Conservation (phyloP, 1,140 invertebrate species). For the Achatina immaculata region DNA sequence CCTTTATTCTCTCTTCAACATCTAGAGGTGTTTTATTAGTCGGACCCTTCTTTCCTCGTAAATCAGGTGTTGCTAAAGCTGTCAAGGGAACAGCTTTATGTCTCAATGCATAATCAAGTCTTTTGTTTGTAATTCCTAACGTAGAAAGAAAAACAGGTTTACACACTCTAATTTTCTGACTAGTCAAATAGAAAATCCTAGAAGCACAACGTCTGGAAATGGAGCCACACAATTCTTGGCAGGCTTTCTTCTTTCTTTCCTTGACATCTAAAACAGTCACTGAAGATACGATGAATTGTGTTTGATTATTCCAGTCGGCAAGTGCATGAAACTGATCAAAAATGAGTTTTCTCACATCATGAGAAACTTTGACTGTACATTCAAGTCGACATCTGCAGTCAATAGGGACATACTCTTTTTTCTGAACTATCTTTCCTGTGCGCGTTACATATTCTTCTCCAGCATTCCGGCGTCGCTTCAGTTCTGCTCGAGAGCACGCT, state of each 20-base stretch:
- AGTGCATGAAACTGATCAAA: slow-evolving; percentile 32
- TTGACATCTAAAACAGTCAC: slow-evolving; percentile 26
- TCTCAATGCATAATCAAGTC: slow-evolving; percentile 25
- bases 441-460: slow-evolving; percentile 31
- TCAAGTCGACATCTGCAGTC: slow-evolving; percentile 25
- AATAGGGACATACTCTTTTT: slow-evolving; percentile 13
- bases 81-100: slow-evolving; percentile 30
- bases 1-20: slow-evolving; percentile 16
- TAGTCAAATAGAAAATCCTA: slow-evolving; percentile 21
- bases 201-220: slow-evolving; percentile 4
- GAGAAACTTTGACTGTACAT: slow-evolving; percentile 22
- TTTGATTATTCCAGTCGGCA: slow-evolving; percentile 32
- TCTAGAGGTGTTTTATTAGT: slow-evolving; percentile 29
- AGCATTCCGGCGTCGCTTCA: slow-evolving; percentile 14
- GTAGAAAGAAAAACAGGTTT: slow-evolving; percentile 29
- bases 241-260: slow-evolving; percentile 8
- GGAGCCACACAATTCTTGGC: not conserved
- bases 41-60: slow-evolving; percentile 29
- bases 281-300: slow-evolving; percentile 30
- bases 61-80: slow-evolving; percentile 23
- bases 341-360: slow-evolving; percentile 25
- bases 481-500: slow-evolving; percentile 10
- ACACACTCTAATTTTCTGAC: slow-evolving; percentile 30
- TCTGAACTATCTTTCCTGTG: slow-evolving; percentile 13
- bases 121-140: slow-evolving; percentile 29